Evolutionary conservation across 2,797 vertebrate genomes (phyloP).

Genomic region (Neostethus bicornis): DNA sequence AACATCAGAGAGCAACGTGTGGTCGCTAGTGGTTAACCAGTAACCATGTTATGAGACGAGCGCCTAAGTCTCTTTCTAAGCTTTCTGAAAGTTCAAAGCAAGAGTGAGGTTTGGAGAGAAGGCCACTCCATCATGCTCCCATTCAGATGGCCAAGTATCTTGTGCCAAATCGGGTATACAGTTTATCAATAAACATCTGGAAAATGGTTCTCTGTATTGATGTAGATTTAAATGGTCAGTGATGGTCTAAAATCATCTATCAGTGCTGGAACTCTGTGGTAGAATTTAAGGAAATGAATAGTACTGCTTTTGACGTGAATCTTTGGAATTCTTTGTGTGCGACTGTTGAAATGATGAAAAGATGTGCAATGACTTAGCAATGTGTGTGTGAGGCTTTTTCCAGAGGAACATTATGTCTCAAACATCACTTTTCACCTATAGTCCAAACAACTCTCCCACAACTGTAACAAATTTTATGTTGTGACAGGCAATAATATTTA

Average conservation of each 20-base stretch:
- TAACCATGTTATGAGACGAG: constrained; percentile 81
- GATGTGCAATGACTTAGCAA: constrained; percentile 15
- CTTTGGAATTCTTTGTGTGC: constrained; percentile 18
- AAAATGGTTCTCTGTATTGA: constrained; percentile 40
- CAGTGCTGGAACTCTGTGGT: constrained; percentile 17
- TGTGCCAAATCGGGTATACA: constrained; percentile 58
- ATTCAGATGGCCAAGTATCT: constrained; percentile 74
- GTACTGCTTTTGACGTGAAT: constrained; percentile 22
- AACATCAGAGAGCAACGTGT: constrained; percentile 82
- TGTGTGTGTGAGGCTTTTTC: constrained; percentile 5
- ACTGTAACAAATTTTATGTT: constrained; percentile 24
- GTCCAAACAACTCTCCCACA: constrained; percentile 7
- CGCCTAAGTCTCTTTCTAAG: constrained; percentile 78
- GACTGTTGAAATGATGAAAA: constrained; percentile 22
- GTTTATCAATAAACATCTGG: constrained; percentile 78
- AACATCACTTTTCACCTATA: constrained; percentile 5
- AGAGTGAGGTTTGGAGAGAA: constrained; percentile 71
- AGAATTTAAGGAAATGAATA: constrained; percentile 18
- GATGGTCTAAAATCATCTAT: constrained; percentile 43
- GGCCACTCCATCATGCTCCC: constrained; percentile 72
- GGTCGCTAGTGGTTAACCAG: constrained; percentile 83
- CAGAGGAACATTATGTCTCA: constrained; percentile 6
- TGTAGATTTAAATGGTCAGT: constrained; percentile 64
- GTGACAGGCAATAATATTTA: constrained; percentile 7
- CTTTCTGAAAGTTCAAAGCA: constrained; percentile 78